Percentiles rank a stretch among this genome's conserved stretches.
Conservation (phyloP, 2,797 vertebrate species). For the Menidia menidia region DNA sequence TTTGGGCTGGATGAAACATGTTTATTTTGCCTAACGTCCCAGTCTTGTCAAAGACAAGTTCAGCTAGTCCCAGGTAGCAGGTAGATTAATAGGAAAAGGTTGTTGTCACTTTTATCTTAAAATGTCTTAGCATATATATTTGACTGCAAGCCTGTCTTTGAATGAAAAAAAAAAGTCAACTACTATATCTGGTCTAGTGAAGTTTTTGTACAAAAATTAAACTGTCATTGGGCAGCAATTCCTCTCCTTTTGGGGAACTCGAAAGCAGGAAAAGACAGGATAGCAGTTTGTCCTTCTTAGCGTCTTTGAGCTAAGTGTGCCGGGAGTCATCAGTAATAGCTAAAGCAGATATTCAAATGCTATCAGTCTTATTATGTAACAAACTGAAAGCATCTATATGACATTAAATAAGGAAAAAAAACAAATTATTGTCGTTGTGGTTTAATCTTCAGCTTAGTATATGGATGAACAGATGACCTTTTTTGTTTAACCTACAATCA, state of each 20-base stretch:
- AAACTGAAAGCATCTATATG: not conserved
- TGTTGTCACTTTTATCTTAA: not conserved
- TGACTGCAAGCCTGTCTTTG: too few relatives aligned
- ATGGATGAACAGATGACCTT: slow-evolving; percentile 29
- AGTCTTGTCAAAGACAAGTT: slow-evolving; percentile 6
- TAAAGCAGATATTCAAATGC: not conserved
- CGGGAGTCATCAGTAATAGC: too few relatives aligned
- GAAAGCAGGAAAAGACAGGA: not conserved
- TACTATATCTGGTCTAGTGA: too few relatives aligned
- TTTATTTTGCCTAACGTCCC: slow-evolving; percentile 46
- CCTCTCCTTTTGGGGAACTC: too few relatives aligned
- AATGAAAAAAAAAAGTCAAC: too few relatives aligned
- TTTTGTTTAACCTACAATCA: slow-evolving; percentile 23
- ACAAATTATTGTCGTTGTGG: not conserved
- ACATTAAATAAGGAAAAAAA: not conserved
- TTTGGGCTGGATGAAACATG: slow-evolving; percentile 44
- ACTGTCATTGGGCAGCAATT: too few relatives aligned
- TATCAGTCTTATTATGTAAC: not conserved
- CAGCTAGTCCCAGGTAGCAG: not conserved
- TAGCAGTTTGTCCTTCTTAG: not conserved
- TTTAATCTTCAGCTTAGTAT: not conserved
- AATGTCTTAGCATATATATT: too few relatives aligned
- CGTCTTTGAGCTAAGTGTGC: not conserved
- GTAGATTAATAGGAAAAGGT: not conserved
- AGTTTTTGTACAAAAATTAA: too few relatives aligned